Conservation (phyloP, 1,140 invertebrate species). For the Cephus cinctus region DNA sequence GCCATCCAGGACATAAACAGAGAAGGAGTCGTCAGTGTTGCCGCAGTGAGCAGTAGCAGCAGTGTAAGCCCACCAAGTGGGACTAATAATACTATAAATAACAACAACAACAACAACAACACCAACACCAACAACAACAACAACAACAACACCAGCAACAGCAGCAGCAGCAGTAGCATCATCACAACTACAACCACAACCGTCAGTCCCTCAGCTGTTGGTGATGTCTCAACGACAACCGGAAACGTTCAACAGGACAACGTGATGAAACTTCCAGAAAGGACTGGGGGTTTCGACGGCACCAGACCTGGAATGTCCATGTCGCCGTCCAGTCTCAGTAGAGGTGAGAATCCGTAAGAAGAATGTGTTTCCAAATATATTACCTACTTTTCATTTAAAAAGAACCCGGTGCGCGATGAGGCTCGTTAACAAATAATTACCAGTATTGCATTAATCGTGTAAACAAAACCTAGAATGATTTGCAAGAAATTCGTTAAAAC, state of each 20-base stretch:
- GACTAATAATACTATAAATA: slow-evolving; percentile 21
- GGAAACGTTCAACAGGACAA: slow-evolving; percentile 47
- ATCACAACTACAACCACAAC: slow-evolving; percentile 46
- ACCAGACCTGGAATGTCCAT: slow-evolving; percentile 57
- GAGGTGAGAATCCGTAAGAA: slow-evolving; percentile 64
- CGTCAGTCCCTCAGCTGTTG: slow-evolving; percentile 36
- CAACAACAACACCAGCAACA: slow-evolving; percentile 19
- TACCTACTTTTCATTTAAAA: neutral
- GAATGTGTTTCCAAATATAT: too few species aligned
- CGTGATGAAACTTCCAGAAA: slow-evolving; percentile 50
- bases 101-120: slow-evolving; percentile 26
- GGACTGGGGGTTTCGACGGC: slow-evolving; percentile 41
- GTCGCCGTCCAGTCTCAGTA: slow-evolving; percentile 71
- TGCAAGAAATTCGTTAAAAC: slow-evolving; percentile 35
- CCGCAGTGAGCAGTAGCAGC: slow-evolving; percentile 62
- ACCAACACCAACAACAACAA: slow-evolving; percentile 21
- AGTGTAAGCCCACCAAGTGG: slow-evolving; percentile 24
- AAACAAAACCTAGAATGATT: too few species aligned
- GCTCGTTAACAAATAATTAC: too few species aligned
- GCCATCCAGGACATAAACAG: slow-evolving; percentile 73
- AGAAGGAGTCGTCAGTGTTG: slow-evolving; percentile 64
- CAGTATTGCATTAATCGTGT: too few species aligned
- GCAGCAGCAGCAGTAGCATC: slow-evolving; percentile 30
- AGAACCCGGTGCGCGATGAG: too few species aligned
- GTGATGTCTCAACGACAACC: slow-evolving; percentile 49